Base-by-base conservation (phyloP, 2,888 invertebrate genomes). In the Lasioglossum figueresi region DNA sequence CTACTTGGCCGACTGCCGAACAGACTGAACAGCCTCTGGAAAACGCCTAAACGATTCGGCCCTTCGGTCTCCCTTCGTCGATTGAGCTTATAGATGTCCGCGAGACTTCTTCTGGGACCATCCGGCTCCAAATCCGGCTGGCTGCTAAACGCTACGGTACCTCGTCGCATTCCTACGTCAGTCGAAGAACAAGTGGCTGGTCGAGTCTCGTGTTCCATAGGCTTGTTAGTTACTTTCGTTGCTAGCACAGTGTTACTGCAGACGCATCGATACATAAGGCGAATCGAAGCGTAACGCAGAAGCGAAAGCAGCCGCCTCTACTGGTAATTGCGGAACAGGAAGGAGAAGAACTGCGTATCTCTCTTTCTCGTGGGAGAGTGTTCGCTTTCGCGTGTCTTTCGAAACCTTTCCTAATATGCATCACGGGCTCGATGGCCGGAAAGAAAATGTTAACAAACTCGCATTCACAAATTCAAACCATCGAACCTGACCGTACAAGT, bases 1-100 rank as follows among this genome's bases (percentile, higher is more conserved):
- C 97, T 97, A 8, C 96, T 95, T 0, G 97, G 96, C 91, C 96
- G 96, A 88, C 96, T 96, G 73, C 96, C 96, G 91, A 97, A 97
- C 91, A 97, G 96, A 90, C 94, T 94, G 91, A 95, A 92, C 68
- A 95, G 88, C 74, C 94, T 93, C 79, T 95, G 94, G 82, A 95
- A 94, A 68, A 95, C 94, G 2, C 95, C 94, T 48, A 94, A 91
- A 71, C 94, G 93, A 86, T 92, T 94, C 70, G 94, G 93, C 81
- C 93, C 94, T 66, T 94, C 94, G 77, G 94, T 94, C 76, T 94
- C 94, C 52, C 94, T 91, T 83, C 94, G 93, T 77, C 91, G 93
- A 72, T 94, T 93, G 16, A 94, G 91, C 84, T 94, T 94, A 91
- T 94, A 94, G 80, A 94, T 94, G 76, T 94, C 94, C 68, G 94